Evolutionary conservation across 2,797 vertebrate genomes (phyloP).

Genomic region (Galago senegalensis): DNA sequence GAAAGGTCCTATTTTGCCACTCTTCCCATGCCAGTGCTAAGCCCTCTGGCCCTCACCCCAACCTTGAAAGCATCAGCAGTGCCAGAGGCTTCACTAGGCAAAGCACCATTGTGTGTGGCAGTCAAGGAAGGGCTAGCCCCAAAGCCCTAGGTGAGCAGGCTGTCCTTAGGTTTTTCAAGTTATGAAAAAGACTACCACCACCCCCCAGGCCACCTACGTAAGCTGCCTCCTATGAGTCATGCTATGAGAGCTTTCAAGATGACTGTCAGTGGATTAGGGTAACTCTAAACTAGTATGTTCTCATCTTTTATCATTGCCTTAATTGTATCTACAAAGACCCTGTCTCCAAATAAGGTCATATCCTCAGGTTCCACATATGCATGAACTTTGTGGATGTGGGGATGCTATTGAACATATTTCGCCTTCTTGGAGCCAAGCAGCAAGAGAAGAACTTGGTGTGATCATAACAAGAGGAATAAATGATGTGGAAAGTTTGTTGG

Average conservation of each 20-base stretch:
- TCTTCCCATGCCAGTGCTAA: background rate
- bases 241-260: too few relatives aligned
- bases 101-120: accelerated
- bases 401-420: background rate
- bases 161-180: background rate
- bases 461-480: slow-evolving; percentile 61
- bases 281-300: background rate
- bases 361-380: background rate
- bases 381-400: background rate
- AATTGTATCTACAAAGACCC: background rate
- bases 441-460: slow-evolving; percentile 63
- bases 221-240: too few relatives aligned
- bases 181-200: background rate
- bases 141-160: background rate
- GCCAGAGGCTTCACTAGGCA: too few relatives aligned
- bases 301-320: background rate
- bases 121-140: background rate
- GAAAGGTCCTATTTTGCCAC: background rate
- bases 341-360: background rate
- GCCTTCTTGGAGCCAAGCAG: slow-evolving; percentile 75
- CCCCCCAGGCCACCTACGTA: background rate
- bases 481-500: background rate
- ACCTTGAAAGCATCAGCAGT: background rate
- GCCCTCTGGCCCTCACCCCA: background rate
- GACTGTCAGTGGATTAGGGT: background rate